Evolutionary conservation across 2,797 vertebrate genomes (phyloP), one percentile per base, ranked within the genome.

Genomic region (Sebastes variabilis): DNA sequence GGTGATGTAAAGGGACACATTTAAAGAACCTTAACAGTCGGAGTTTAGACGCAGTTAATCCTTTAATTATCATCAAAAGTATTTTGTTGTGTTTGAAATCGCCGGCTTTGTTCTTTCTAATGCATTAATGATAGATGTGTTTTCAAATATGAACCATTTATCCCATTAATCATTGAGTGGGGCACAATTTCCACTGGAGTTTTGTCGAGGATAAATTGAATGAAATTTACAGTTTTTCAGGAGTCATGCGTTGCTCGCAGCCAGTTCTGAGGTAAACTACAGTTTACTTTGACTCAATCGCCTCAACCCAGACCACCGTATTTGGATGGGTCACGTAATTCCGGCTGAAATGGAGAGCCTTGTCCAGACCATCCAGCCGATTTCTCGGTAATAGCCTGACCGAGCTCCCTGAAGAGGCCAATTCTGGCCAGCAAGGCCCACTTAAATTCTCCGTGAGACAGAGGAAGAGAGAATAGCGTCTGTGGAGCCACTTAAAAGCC

Each of bases 371-470:
- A 27, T 85, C 80, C 84, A 77, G 86, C 62, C 77, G 62, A 81
- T 92, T 92, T 89, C 78, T 88, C 32, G 8, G 71, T 92, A 91
- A 92, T 91, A 86, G 85, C 68, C 87, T 82, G 59, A 68, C 83
- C 38, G 22, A 69, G 76, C 66, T 89, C 85, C 81, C 87, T 85
- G 88, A 92, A 87, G 86, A 89, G 88, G 66, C 85, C 80, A 86
- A 85, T 86, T 84, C 52, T 80, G 75, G 67, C 85, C 88, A 74
- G 84, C 55, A 25, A 88, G 73, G 80, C 88, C 67, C 83, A 88
- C 91, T 93, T 90, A 92, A 80, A 88, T 77, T 90, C 84, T 88
- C 76, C 3, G 25, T 72, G 81, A 92, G 88, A 92, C 91, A 89
- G 87, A 85, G 75, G 82, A 81, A 72, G 75, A 72, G 72, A 79